Evolutionary conservation across 2,888 invertebrate species (phyloP).

Genomic region (Drosophila falleni): DNA sequence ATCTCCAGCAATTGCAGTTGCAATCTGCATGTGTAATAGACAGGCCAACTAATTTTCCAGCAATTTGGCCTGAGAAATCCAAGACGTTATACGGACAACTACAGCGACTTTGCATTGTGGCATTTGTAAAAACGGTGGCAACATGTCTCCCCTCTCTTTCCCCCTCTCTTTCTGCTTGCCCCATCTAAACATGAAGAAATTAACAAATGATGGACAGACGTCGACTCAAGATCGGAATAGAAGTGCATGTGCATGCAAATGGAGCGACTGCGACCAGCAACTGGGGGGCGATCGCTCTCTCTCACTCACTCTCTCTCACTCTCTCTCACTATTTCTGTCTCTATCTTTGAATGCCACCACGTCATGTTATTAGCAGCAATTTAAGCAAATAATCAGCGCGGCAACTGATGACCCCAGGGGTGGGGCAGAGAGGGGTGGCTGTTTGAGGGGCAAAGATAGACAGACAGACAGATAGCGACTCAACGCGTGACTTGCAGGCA

Average conservation of each 20-base stretch:
- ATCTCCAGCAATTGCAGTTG: slow-evolving; percentile 62
- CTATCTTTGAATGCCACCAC: slow-evolving; percentile 75
- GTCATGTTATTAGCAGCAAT: slow-evolving; percentile 85
- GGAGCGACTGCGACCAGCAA: slow-evolving; percentile 64
- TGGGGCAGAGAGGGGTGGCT: neutral
- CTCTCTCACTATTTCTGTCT: slow-evolving; percentile 25
- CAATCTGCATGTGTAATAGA: slow-evolving; percentile 76
- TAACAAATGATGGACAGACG: slow-evolving; percentile 84
- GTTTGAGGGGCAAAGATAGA: neutral
- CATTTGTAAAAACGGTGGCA: slow-evolving; percentile 80
- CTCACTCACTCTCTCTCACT: no score
- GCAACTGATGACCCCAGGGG: slow-evolving; percentile 44
- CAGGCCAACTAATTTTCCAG: slow-evolving; percentile 76
- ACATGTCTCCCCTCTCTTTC: slow-evolving; percentile 28
- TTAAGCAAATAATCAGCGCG: slow-evolving; percentile 84
- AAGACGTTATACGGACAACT: slow-evolving; percentile 49
- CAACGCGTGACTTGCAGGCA: slow-evolving; percentile 73
- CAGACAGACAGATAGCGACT: slow-evolving; percentile 26
- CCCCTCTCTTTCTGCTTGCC: neutral
- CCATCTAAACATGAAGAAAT: slow-evolving; percentile 71
- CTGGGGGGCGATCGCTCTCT: slow-evolving; percentile 61
- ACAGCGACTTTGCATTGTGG: slow-evolving; percentile 26
- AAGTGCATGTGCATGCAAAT: slow-evolving; percentile 62
- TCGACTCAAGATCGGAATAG: slow-evolving; percentile 42
- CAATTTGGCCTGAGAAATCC: slow-evolving; percentile 77